phyloP scores from a whole-genome alignment of 2,797 vertebrate species.

The Cirrhinus molitorella region DNA sequence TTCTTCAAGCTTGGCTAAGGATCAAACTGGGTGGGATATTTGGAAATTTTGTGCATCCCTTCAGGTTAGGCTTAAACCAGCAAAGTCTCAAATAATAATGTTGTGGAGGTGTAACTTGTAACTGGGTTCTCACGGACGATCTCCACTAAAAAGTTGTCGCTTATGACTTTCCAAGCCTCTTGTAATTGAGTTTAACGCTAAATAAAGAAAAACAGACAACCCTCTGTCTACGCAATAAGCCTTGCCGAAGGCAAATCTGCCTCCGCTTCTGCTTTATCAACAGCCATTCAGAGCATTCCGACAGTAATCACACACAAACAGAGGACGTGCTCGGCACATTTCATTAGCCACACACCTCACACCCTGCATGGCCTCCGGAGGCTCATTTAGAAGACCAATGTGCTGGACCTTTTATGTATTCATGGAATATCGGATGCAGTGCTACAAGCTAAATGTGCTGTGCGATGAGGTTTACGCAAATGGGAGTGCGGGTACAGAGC shows the following conservation, averaged over 20 bases:
- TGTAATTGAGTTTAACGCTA: conserved; percentile 6
- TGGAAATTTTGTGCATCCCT: not conserved
- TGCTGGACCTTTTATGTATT: conserved; percentile 51
- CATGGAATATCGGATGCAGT: conserved; percentile 37
- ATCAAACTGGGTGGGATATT: not conserved
- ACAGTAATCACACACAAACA: conserved; percentile 47
- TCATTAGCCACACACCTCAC: conserved; percentile 54
- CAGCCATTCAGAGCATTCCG: conserved; percentile 22
- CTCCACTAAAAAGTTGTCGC: not conserved
- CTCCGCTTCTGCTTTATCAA: conserved; percentile 51
- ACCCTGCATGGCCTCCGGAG: conserved; percentile 28
- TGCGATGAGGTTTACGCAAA: conserved; percentile 40
- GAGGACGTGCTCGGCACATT: conserved; percentile 43
- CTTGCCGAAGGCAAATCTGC: conserved; percentile 7
- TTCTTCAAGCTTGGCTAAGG: not conserved
- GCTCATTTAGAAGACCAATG: conserved; percentile 54
- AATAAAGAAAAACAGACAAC: not conserved
- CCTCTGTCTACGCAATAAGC: conserved; percentile 10
- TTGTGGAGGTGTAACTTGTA: not conserved
- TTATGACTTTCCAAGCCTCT: conserved; percentile 15
- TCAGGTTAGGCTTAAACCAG: not conserved
- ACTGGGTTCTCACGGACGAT: not conserved
- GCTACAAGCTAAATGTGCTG: conserved; percentile 37
- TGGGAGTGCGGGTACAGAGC: not conserved
- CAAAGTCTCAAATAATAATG: not conserved